Conservation (phyloP, 2,113 vertebrate genomes). For the Silurus asotus region DNA sequence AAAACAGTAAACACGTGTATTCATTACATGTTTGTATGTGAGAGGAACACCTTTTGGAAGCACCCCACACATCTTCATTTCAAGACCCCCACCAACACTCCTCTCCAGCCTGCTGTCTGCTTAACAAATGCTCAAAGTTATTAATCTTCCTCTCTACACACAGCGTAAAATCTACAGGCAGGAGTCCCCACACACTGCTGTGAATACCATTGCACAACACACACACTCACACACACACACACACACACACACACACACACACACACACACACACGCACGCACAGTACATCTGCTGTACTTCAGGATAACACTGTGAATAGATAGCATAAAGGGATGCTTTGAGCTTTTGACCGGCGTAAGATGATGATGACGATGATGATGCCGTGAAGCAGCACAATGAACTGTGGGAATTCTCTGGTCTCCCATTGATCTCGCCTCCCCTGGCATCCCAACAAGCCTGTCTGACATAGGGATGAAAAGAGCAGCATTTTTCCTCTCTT, state of each 20-base stretch:
- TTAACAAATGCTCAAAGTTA: conserved; percentile 69
- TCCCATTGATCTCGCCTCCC: conserved; percentile 76
- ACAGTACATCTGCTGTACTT: conserved; percentile 69
- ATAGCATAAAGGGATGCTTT: conserved; percentile 79
- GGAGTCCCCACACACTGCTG: conserved; percentile 65
- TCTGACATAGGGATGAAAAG: conserved; percentile 72
- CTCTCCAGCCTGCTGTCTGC: conserved; percentile 56
- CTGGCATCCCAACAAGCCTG: conserved; percentile 69
- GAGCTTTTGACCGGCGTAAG: conserved; percentile 68
- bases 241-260: conserved; percentile 41
- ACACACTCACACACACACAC: conserved; percentile 26
- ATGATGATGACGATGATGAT: conserved; percentile 60
- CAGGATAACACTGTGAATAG: conserved; percentile 72
- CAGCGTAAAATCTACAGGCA: conserved; percentile 64
- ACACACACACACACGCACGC: conserved; percentile 29
- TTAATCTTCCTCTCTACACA: conserved; percentile 64
- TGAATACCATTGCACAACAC: conserved; percentile 65
- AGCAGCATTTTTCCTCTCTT: conserved; percentile 69
- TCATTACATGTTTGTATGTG: conserved; percentile 45
- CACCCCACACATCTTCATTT: conserved; percentile 48
- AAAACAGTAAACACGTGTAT: conserved; percentile 47
- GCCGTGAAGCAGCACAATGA: conserved; percentile 73
- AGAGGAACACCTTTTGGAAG: conserved; percentile 43
- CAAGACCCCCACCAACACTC: conserved; percentile 45
- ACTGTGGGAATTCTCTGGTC: conserved; percentile 79